Evolutionary conservation across 2,113 vertebrate species (phyloP).

Genomic region (Ornithorhynchus anatinus): DNA sequence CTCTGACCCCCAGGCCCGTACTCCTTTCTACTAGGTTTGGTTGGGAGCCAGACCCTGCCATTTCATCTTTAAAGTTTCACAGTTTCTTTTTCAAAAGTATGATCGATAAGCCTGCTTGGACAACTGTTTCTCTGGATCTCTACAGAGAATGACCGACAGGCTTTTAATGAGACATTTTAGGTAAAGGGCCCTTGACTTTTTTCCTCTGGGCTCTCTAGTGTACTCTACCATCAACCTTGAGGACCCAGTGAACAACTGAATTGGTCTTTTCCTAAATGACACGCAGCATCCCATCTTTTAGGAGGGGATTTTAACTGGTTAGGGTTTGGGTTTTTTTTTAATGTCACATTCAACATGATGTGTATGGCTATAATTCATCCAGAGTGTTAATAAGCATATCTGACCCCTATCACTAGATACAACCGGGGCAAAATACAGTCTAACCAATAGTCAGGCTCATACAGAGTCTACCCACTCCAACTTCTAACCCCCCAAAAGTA

Average conservation of each 20-base stretch:
- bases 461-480: neutral
- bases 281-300: neutral
- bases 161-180: too few relatives aligned
- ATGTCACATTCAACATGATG: conserved; percentile 4
- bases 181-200: too few relatives aligned
- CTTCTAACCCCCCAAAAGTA: conserved; percentile 21
- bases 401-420: neutral
- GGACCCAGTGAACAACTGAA: neutral
- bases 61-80: too few relatives aligned
- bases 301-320: neutral
- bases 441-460: conserved; percentile 11
- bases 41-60: too few relatives aligned
- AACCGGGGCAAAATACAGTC: neutral
- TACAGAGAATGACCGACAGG: too few relatives aligned
- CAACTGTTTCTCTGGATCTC: too few relatives aligned
- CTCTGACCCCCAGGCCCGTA: too few relatives aligned
- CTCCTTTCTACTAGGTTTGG: too few relatives aligned
- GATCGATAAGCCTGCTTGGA: too few relatives aligned
- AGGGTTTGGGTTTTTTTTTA: conserved; percentile 5
- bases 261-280: neutral
- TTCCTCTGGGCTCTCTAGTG: too few relatives aligned
- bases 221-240: too few relatives aligned
- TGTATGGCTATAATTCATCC: conserved; percentile 2
- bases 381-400: neutral
- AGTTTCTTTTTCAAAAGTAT: too few relatives aligned